Evolutionary conservation across 2,888 invertebrate species (phyloP), one percentile per base, ranked within the genome.

Genomic region (Eristalis tenax): DNA sequence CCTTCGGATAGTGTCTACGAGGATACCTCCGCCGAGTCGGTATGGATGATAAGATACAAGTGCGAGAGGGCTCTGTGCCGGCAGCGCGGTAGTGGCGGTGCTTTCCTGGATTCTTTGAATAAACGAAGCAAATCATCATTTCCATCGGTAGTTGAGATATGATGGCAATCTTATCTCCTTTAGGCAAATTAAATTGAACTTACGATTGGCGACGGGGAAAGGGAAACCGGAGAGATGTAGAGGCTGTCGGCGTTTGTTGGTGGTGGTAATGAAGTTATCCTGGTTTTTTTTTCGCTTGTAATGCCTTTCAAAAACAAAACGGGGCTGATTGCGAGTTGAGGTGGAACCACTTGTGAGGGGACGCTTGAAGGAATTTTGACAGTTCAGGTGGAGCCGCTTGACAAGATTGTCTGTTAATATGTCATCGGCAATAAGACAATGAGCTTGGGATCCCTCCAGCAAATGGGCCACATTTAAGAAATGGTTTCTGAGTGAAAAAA

Each of bases 141-240:
- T 75, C 74, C 40, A 40, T 35, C 64, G 77, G 59, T 69, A 59
- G 73, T 70, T 71, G 82, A 70, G 75, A 66, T 63, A 75, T 68
- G 78, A 86, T 75, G 75, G 82, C 70, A 86, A 86, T 82, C 78
- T 75, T 82, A 64, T 79, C 40, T 86, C 76, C 82, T 75, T 75
- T 71, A 79, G 86, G 75, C 82, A 75, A 86, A 79, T 86, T 71
- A 86, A 75, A 86, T 82, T 86, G 66, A 82, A 86, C 78, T 82
- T 66, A 50, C 26, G 65, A 56, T 78, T 78, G 78, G 73, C 59
- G 85, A 77, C 38, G 59, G 59, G 32, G 15, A 61, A 43, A 61
- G 43, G 59, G 1, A 57, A 32, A 50, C 15, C 15, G 26, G 22
- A 66, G 15, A n/a, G 43, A 15, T 43, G 3, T 15, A 4, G n/a